These are phyloP conservation scores for Sipha maydis DNA, from an alignment of 2,888 invertebrate genomes.

Conservation along the genomic window DNA sequence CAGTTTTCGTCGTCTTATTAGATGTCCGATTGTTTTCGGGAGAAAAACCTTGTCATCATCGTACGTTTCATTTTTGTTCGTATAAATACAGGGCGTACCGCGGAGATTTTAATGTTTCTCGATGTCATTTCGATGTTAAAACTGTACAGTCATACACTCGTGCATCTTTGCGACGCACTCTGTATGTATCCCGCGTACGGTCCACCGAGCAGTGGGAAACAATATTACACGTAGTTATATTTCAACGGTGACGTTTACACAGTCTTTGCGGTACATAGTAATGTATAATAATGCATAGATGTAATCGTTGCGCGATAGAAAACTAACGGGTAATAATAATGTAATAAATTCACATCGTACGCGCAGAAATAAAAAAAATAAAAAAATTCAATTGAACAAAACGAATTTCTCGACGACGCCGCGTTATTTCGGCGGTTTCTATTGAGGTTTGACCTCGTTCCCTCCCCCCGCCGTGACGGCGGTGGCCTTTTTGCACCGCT, in stretches of 20 bases:
- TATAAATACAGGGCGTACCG: background rate
- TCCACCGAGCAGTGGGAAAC: slow-evolving; percentile 33
- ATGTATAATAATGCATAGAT: background rate
- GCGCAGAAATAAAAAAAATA: background rate
- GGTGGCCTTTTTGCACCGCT: slow-evolving; percentile 18
- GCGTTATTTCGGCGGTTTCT: slow-evolving; percentile 20
- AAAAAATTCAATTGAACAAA: slow-evolving; percentile 37
- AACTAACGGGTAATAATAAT: slow-evolving; percentile 6
- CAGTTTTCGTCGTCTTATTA: background rate
- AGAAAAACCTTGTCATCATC: slow-evolving; percentile 38
- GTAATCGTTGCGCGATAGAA: background rate
- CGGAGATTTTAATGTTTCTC: background rate
- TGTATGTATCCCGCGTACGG: background rate
- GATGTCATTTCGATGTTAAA: background rate
- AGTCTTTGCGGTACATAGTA: background rate
- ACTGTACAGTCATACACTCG: background rate
- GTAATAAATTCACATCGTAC: background rate
- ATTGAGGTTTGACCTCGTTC: slow-evolving; percentile 51
- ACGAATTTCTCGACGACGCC: slow-evolving; percentile 24
- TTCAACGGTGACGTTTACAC: background rate
- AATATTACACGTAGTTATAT: background rate
- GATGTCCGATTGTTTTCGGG: slow-evolving; percentile 41
- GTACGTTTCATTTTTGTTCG: background rate
- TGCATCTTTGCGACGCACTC: background rate
- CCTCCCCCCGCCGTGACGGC: background rate